Conservation (phyloP, 2,888 invertebrate genomes). For the Lasioglossum villosulum region DNA sequence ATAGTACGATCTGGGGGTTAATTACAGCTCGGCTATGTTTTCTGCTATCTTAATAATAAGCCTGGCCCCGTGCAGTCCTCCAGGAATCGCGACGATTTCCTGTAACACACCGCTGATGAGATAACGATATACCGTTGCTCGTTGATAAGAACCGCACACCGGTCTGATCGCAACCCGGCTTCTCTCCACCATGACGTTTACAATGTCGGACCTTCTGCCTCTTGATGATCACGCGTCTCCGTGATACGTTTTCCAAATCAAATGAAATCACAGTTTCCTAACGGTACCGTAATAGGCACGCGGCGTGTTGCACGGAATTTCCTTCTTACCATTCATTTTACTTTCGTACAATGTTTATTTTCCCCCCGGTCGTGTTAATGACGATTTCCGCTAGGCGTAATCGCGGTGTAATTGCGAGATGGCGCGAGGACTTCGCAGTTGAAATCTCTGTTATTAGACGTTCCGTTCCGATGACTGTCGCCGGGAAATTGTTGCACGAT, state of each 20-base stretch:
- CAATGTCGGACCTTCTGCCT: neutral
- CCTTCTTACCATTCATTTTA: constrained; percentile 6
- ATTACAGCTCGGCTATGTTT: constrained; percentile 50
- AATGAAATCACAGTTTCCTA: constrained; percentile 36
- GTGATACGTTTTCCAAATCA: constrained; percentile 13
- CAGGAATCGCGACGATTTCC: constrained; percentile 61
- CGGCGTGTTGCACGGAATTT: neutral
- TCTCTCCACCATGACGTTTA: constrained; percentile 18
- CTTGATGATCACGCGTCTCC: constrained; percentile 13
- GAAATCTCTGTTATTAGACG: constrained; percentile 26
- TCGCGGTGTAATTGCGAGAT: constrained; percentile 26
- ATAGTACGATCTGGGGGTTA: constrained; percentile 34
- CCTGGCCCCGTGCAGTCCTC: neutral
- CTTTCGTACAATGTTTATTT: constrained; percentile 19
- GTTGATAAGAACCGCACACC: constrained; percentile 37
- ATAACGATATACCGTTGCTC: constrained; percentile 57
- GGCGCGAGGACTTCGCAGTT: constrained; percentile 32
- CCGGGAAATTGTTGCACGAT: neutral
- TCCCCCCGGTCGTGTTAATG: constrained; percentile 15
- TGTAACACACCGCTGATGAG: constrained; percentile 45
- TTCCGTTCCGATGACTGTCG: constrained; percentile 23
- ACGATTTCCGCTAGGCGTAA: constrained; percentile 30
- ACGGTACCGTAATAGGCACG: constrained; percentile 24
- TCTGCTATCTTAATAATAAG: constrained; percentile 60
- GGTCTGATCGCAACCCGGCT: constrained; percentile 28